These are phyloP conservation scores for Sarcophaga bullata DNA, from an alignment of 1,140 invertebrate species.

Conservation along the genomic window DNA sequence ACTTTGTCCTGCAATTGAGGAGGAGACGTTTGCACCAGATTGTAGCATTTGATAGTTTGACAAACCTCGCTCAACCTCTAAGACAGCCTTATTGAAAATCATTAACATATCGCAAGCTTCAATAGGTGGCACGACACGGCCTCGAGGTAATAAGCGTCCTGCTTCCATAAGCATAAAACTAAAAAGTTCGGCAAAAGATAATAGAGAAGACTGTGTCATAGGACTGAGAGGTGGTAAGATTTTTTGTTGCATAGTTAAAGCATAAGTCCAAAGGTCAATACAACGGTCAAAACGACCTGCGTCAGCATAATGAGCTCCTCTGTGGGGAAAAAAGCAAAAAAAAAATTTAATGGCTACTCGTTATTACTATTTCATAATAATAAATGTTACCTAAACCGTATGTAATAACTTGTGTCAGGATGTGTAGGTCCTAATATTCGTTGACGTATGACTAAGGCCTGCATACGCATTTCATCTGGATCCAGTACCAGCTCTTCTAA, in stretches of 20 bases:
- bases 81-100: conserved; percentile 83
- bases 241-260: conserved; percentile 94
- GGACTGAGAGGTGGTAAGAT: conserved; percentile 93
- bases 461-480: conserved; percentile 96
- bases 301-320: conserved; percentile 95
- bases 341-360: conserved; percentile 18
- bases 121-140: conserved; percentile 80
- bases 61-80: conserved; percentile 72
- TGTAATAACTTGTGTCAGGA: conserved; percentile 96
- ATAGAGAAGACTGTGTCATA: conserved; percentile 92
- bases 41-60: conserved; percentile 35
- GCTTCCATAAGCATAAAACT: conserved; percentile 90
- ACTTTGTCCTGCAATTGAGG: conserved; percentile 41
- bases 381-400: conserved; percentile 69
- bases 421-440: conserved; percentile 91
- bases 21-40: conserved; percentile 29
- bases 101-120: conserved; percentile 82
- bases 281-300: conserved; percentile 92
- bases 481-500: conserved; percentile 89
- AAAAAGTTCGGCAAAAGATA: conserved; percentile 95
- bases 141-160: conserved; percentile 74
- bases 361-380: background rate
- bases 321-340: conserved; percentile 50
- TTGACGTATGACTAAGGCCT: conserved; percentile 92
- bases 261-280: conserved; percentile 94